A percentile compares a stretch with the other conserved stretches of the same genome.
Conservation (phyloP, 2,888 invertebrate genomes). For the Ditula angustiorana region DNA sequence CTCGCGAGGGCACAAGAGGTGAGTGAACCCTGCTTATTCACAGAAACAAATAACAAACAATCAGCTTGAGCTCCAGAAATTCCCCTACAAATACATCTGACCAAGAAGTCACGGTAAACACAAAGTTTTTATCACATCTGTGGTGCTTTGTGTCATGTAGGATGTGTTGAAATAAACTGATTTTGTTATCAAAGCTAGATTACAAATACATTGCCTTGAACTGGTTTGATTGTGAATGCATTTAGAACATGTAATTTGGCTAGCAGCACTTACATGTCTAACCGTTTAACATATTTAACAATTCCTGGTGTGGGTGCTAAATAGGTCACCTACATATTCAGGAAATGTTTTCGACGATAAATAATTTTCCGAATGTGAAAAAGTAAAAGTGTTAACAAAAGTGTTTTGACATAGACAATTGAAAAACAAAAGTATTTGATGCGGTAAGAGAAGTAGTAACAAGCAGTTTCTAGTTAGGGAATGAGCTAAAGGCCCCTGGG, state of each 20-base stretch:
- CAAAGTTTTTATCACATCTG: neutral
- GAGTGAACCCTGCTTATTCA: slow-evolving; percentile 54
- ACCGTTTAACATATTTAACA: slow-evolving; percentile 3
- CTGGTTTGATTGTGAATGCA: slow-evolving; percentile 22
- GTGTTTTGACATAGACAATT: neutral
- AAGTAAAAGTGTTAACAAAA: neutral
- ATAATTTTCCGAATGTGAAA: neutral
- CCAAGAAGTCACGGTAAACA: neutral
- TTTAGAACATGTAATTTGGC: slow-evolving; percentile 22
- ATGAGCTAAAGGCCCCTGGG: too few species aligned
- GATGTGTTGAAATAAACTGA: slow-evolving; percentile 25
- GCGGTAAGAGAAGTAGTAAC: neutral
- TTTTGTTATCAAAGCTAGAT: slow-evolving; percentile 24
- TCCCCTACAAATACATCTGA: neutral
- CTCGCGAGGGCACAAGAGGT: slow-evolving; percentile 84
- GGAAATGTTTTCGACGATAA: slow-evolving; percentile 10
- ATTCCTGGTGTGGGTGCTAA: slow-evolving; percentile 23
- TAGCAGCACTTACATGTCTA: neutral
- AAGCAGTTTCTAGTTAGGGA: too few species aligned
- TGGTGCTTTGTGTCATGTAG: slow-evolving; percentile 2
- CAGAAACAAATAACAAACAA: slow-evolving; percentile 25
- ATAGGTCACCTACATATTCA: slow-evolving; percentile 32
- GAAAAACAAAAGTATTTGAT: neutral
- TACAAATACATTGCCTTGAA: slow-evolving; percentile 35
- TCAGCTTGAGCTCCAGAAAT: neutral